These are phyloP conservation scores for Rafetus swinhoei DNA, from an alignment of 2,113 vertebrate genomes.

Conservation along the genomic window DNA sequence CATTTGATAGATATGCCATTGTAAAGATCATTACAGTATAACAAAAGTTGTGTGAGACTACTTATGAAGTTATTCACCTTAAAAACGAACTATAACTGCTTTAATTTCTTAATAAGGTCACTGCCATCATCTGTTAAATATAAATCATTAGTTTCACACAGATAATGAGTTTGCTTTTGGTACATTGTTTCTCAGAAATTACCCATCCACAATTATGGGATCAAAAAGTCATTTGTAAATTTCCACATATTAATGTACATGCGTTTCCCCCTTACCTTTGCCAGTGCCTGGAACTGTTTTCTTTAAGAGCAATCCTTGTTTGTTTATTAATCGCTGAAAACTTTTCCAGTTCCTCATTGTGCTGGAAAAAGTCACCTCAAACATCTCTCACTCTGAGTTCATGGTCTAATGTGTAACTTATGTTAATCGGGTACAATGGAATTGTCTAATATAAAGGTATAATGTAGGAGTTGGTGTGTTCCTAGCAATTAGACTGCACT, in stretches of 20 bases:
- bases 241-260: background rate
- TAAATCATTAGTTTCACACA: background rate
- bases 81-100: background rate
- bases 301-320: background rate
- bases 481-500: background rate
- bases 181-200: background rate
- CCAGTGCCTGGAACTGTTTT: background rate
- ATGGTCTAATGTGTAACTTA: background rate
- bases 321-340: conserved; percentile 34
- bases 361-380: background rate
- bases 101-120: background rate
- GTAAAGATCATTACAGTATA: background rate
- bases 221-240: background rate
- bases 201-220: background rate
- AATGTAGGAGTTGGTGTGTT: background rate
- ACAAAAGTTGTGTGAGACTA: background rate
- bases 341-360: background rate
- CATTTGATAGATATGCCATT: background rate
- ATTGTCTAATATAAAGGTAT: background rate
- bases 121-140: background rate
- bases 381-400: background rate
- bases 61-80: background rate
- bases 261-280: background rate
- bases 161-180: background rate
- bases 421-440: background rate